Evolutionary conservation across 2,797 vertebrate genomes (phyloP).

Genomic region (Atherinosoma microstoma): DNA sequence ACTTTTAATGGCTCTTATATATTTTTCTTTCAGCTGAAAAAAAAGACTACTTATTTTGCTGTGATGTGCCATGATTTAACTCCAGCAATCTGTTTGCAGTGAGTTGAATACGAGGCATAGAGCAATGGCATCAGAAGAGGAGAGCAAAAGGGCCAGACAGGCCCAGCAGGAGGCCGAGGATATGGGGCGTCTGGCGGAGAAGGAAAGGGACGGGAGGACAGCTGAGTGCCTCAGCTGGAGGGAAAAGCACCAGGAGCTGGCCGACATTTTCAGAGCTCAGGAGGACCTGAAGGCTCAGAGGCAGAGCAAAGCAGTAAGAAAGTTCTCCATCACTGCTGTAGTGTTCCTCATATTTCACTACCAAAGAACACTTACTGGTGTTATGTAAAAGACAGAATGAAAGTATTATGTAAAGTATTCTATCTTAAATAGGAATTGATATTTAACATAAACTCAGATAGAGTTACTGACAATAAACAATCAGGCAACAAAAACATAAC

Average conservation of each 20-base stretch:
- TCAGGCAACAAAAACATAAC: not conserved
- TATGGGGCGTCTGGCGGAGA: constrained; percentile 65
- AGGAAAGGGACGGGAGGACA: constrained; percentile 72
- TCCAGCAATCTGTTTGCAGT: constrained; percentile 47
- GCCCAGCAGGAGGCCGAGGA: constrained; percentile 76
- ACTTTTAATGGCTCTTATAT: not conserved
- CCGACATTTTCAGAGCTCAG: constrained; percentile 64
- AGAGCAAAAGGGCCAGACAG: constrained; percentile 60
- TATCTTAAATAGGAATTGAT: too few relatives aligned
- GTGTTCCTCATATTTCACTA: not conserved
- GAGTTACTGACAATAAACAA: too few relatives aligned
- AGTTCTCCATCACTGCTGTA: not conserved
- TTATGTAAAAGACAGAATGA: not conserved
- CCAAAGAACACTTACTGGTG: not conserved
- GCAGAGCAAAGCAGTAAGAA: constrained; percentile 80
- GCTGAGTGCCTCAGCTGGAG: constrained; percentile 79
- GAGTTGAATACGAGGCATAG: constrained; percentile 68
- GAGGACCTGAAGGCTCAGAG: constrained; percentile 79
- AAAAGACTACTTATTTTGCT: not conserved
- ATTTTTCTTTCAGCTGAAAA: not conserved
- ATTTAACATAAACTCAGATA: too few relatives aligned
- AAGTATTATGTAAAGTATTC: not conserved
- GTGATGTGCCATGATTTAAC: not conserved
- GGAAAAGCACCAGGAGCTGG: constrained; percentile 72
- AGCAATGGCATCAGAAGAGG: constrained; percentile 72